Base-by-base conservation (phyloP, 2,113 vertebrate genomes). In the Corythornis vintsioides region DNA sequence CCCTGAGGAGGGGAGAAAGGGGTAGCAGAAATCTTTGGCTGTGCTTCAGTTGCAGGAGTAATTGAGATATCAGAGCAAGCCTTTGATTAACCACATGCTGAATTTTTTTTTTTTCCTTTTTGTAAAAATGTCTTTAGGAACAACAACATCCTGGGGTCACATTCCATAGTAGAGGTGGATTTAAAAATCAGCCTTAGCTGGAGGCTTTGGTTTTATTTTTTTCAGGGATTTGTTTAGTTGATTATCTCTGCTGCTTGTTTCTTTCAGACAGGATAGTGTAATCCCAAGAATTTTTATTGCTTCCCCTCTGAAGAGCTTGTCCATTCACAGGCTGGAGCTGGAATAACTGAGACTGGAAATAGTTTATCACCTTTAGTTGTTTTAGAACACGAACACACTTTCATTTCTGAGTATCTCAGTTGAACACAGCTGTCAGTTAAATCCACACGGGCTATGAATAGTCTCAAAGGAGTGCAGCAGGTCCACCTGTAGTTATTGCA, bases 401-500 rank as follows among this genome's bases (percentile, higher is more conserved):
- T 95, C 88, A 92, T 94, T 96, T 96, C 94, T 95, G 86, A 96
- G 89, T 96, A 61, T 90, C 71, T 95, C 91, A 93, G 92, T 74
- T 96, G 85, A 89, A 81, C 88, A 66, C 85, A 80, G 91, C 80
- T 87, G 84, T 93, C 92, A 89, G 82, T 96, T 93, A 83, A 92
- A 93, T 92, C 92, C 94, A 95, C 96, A 94, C 92, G 95, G 95
- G 95, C 94, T 93, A 83, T 95, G 94, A 94, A 96, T 95, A 96
- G 93, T 93, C 71, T 93, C 82, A 77, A 87, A 85, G 75, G 56
- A 88, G 75, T 92, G 85, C 73, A 92, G 91, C 87, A 71, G 64
- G 64, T 88, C 86, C 90, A 66, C 83, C 79, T 95, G 79, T 83
- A 85, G 86, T 87, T 92, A 92, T 77, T 93, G 92, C 64, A 29